A percentile compares a stretch with the other conserved stretches of the same genome.
phyloP scores from a whole-genome alignment of 37 sponge, comb jelly and placozoan genomes.

The Agelas oroides region DNA sequence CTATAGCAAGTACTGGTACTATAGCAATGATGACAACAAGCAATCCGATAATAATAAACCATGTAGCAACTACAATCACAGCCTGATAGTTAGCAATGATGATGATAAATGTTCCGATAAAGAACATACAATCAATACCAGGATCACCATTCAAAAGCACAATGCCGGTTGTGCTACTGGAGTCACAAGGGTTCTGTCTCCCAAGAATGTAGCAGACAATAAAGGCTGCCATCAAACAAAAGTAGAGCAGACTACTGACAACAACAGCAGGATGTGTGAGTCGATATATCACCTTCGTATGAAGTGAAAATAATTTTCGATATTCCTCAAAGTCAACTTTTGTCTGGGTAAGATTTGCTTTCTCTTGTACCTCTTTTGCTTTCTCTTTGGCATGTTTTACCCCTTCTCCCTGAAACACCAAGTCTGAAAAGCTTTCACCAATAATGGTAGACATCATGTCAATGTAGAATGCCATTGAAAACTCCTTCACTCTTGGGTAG shows the following conservation, averaged over 20 bases:
- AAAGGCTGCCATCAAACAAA: background rate
- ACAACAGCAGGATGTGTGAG: background rate
- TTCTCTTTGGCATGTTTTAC: background rate
- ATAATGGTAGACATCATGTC: conserved; percentile 10
- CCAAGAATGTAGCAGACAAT: background rate
- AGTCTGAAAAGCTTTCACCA: background rate
- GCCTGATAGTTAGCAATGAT: conserved; percentile 3
- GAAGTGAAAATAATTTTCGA: background rate
- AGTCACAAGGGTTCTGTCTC: background rate
- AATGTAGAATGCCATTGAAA: conserved; percentile 17
- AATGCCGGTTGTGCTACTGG: background rate
- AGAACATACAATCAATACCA: background rate
- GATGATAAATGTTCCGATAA: background rate
- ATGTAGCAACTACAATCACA: background rate
- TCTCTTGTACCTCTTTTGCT: background rate
- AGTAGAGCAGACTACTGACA: background rate
- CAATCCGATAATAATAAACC: background rate
- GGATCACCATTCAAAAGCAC: background rate
- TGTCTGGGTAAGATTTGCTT: background rate
- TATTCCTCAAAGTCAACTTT: background rate
- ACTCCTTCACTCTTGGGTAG: conserved; percentile 13
- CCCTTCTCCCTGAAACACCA: background rate
- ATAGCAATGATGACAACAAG: background rate
- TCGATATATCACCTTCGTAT: background rate
- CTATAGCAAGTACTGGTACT: background rate